Conservation (phyloP, 1,140 invertebrate species). For the Triops longicaudatus region DNA sequence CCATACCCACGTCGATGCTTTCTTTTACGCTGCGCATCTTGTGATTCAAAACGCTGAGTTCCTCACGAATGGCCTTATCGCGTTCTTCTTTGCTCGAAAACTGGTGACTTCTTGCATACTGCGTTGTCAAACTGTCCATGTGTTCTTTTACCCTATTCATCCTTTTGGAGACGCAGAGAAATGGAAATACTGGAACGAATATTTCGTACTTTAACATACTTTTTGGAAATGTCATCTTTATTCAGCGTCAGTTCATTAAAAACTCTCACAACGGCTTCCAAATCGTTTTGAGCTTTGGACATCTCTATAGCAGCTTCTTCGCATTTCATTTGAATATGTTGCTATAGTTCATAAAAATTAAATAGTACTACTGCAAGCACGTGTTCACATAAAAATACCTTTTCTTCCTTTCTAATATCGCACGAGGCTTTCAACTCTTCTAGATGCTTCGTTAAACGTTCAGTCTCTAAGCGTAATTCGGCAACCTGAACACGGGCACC, state of each 20-base stretch:
- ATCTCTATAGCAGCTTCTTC: too few species aligned
- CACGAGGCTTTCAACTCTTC: background rate
- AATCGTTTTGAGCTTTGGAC: too few species aligned
- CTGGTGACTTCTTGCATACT: background rate
- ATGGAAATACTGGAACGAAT: background rate
- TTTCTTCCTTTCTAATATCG: background rate
- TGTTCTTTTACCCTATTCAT: background rate
- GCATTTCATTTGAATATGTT: too few species aligned
- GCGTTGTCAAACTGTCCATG: background rate
- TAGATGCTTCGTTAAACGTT: background rate
- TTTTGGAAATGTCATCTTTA: background rate
- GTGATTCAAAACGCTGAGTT: background rate
- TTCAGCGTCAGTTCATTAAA: background rate
- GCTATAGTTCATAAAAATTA: background rate
- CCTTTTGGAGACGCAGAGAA: background rate
- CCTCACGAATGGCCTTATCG: background rate
- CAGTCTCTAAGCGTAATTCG: background rate
- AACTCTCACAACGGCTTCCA: too few species aligned
- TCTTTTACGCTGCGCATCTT: background rate
- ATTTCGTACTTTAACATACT: background rate
- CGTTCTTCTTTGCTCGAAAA: background rate
- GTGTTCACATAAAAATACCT: background rate
- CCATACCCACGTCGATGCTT: background rate
- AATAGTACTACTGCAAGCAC: background rate
- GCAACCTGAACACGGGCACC: background rate